phyloP scores from a whole-genome alignment of 2,797 vertebrate genomes.

The Garrulus glandarius region DNA sequence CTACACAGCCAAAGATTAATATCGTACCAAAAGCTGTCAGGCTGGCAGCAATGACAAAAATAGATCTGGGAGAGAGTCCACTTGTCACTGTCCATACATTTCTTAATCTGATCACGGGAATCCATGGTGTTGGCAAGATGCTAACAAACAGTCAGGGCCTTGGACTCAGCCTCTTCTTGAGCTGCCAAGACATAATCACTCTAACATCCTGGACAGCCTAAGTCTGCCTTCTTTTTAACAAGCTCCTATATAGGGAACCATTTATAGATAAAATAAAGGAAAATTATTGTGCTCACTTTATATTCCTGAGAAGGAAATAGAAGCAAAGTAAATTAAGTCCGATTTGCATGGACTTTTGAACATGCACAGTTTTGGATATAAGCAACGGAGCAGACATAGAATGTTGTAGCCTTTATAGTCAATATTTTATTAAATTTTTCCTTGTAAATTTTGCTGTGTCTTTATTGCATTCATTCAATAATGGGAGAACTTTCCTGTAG shows the following conservation, averaged over 20 bases:
- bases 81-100: neutral
- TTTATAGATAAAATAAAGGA: constrained; percentile 55
- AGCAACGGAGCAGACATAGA: constrained; percentile 53
- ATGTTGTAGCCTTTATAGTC: constrained; percentile 35
- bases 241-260: constrained; percentile 21
- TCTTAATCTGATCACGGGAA: neutral
- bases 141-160: neutral
- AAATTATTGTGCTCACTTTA: constrained; percentile 32
- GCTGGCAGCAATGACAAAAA: neutral
- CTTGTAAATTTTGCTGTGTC: constrained; percentile 53
- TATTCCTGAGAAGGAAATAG: constrained; percentile 45
- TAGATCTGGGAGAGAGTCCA: neutral
- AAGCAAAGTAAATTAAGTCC: constrained; percentile 46
- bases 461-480: constrained; percentile 63
- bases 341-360: constrained; percentile 58
- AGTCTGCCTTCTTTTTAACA: constrained; percentile 37
- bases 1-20: neutral
- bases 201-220: constrained; percentile 10
- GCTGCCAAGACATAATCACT: constrained; percentile 28
- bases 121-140: neutral
- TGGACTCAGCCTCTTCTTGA: neutral
- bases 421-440: constrained; percentile 71
- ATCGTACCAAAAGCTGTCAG: accelerated
- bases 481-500: constrained; percentile 31
- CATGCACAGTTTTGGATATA: constrained; percentile 7